These are phyloP conservation scores for Calonectris borealis DNA, from an alignment of 2,113 vertebrate species.

Conservation along the genomic window DNA sequence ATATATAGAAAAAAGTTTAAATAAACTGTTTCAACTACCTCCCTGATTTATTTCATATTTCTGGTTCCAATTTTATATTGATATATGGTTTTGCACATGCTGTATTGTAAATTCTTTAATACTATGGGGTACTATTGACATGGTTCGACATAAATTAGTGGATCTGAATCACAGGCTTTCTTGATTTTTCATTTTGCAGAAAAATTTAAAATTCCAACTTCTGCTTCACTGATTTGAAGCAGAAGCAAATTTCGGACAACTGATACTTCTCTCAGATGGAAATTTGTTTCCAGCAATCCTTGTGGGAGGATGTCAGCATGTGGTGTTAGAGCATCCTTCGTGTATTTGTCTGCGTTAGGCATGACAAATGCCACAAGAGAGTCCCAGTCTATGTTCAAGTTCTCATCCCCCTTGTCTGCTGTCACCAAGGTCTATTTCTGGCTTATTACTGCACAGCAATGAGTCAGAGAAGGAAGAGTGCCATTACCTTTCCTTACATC, in stretches of 20 bases:
- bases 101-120: not conserved
- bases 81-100: not conserved
- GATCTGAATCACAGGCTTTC: not conserved
- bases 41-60: not conserved
- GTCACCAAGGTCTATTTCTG: slow-evolving; percentile 54
- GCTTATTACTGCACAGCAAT: slow-evolving; percentile 28
- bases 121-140: not conserved
- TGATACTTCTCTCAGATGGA: not conserved
- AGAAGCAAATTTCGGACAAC: not conserved
- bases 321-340: not conserved
- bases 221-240: not conserved
- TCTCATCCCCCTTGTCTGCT: slow-evolving; percentile 16
- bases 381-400: not conserved
- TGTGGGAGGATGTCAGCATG: not conserved
- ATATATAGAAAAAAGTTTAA: not conserved
- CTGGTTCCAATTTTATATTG: not conserved
- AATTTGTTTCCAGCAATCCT: not conserved
- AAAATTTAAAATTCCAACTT: not conserved
- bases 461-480: slow-evolving; percentile 61
- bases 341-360: not conserved
- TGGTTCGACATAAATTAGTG: not conserved
- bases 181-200: not conserved
- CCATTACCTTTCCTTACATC: slow-evolving; percentile 57
- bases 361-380: not conserved
- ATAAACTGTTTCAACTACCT: not conserved